Base-by-base conservation (phyloP, 2,888 invertebrate genomes). In the Blastobasis adustella region DNA sequence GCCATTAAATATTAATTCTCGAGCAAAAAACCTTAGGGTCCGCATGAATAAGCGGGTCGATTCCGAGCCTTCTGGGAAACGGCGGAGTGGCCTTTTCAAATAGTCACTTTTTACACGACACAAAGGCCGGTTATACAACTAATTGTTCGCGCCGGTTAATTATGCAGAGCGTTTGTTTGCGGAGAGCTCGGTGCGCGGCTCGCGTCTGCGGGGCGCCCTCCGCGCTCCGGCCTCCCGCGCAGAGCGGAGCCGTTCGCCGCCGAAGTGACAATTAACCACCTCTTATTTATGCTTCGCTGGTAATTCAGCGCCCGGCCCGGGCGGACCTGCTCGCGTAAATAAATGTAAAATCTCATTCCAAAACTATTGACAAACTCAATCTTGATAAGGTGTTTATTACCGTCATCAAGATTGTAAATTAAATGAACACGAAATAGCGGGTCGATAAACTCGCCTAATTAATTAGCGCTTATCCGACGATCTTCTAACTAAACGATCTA, bases 91-190 rank as follows among this genome's bases (percentile, higher is more conserved):
- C 66, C 63, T 71, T 73, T 66, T 60, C 71, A 75, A 73, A 71
- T 67, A 63, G 68, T 68, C 69, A 69, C 73, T 69, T 73, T 62
- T 73, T 71, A 67, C 66, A 69, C 76, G 73, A 78, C 80, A 83
- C 81, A 79, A 80, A 76, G 68, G 74, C 73, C 72, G 74, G 78
- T 79, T 82, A 79, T 76, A 81, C 81, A 83, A 82, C 79, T 82
- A 84, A 83, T 82, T 82, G 75, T 80, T 78, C 76, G 73, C 75
- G 72, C 73, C 73, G 73, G 74, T 76, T 83, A 81, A 82, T 84
- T 81, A 81, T 82, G 73, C 76, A 74, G 67, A 66, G 65, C 60
- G 74, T 70, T 71, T 79, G 73, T 79, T 81, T 76, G 74, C 63
- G 60, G 57, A 69, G 63, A 67, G 53, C 37, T 43, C 7, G 10